Percentiles rank a stretch among this genome's conserved stretches.
Evolutionary conservation across 2,797 vertebrate genomes (phyloP).

Genomic region (Falco columbarius): DNA sequence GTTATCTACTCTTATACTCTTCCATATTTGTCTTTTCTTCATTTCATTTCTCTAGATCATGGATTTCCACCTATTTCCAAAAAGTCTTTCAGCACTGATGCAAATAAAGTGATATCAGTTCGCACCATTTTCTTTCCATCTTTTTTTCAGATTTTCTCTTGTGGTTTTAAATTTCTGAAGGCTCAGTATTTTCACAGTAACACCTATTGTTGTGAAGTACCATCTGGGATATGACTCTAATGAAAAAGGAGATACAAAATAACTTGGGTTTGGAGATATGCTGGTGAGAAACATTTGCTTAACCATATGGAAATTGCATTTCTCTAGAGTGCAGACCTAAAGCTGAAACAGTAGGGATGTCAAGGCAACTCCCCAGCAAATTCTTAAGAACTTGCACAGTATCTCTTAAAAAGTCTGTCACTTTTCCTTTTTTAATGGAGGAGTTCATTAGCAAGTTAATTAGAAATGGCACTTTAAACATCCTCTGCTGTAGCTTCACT

Average conservation of each 20-base stretch:
- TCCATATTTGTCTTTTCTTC: not conserved
- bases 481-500: not conserved
- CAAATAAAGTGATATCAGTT: not conserved
- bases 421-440: conserved; percentile 31
- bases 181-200: conserved; percentile 45
- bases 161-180: conserved; percentile 61
- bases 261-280: conserved; percentile 40
- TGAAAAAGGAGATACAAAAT: conserved; percentile 62
- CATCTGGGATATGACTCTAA: conserved; percentile 59
- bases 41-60: not conserved
- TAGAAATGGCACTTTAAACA: conserved; percentile 20
- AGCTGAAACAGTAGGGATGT: conserved; percentile 38
- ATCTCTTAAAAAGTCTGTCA: conserved; percentile 15
- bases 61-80: not conserved
- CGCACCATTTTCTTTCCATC: not conserved
- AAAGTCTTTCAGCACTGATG: not conserved
- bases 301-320: conserved; percentile 63
- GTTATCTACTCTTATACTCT: not conserved
- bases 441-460: conserved; percentile 41
- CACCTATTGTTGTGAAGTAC: conserved; percentile 66
- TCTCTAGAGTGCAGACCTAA: conserved; percentile 37
- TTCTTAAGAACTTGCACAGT: not conserved
- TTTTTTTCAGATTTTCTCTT: conserved; percentile 19
- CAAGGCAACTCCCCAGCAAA: conserved; percentile 18
- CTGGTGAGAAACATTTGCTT: conserved; percentile 67